Evolutionary conservation across 2,888 invertebrate genomes (phyloP).

Genomic region (Pseudococcus viburni): DNA sequence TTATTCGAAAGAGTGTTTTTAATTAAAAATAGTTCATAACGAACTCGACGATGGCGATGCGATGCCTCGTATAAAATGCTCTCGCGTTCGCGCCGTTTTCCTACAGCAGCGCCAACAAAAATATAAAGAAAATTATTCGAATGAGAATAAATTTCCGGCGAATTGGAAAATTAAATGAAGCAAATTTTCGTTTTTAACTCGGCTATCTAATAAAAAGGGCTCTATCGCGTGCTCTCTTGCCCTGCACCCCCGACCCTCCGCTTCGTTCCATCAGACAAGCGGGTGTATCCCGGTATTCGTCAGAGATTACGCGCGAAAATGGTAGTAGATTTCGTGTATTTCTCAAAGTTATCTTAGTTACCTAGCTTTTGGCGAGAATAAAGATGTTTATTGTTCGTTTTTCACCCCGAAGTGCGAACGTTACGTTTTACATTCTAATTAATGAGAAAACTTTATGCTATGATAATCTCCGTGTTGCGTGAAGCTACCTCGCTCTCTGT

Average conservation of each 20-base stretch:
- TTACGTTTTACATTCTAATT: constrained; percentile 42
- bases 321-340: constrained; percentile 22
- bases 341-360: constrained; percentile 46
- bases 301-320: constrained; percentile 37
- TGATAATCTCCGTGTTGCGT: constrained; percentile 20
- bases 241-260: background rate
- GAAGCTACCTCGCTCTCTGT: background rate
- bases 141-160: constrained; percentile 8
- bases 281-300: background rate
- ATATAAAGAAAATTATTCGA: constrained; percentile 26
- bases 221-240: background rate
- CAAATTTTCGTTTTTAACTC: constrained; percentile 38
- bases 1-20: background rate
- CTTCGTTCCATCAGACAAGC: background rate
- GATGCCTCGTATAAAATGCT: background rate
- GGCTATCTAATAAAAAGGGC: background rate
- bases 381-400: constrained; percentile 45
- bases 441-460: constrained; percentile 37
- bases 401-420: constrained; percentile 13
- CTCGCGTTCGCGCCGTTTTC: background rate
- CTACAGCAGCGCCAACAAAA: background rate
- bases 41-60: background rate
- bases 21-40: background rate
- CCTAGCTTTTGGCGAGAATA: constrained; percentile 32
- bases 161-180: constrained; percentile 38